These are phyloP conservation scores for Mythimna impura DNA, from an alignment of 2,888 invertebrate species.

Conservation along the genomic window DNA sequence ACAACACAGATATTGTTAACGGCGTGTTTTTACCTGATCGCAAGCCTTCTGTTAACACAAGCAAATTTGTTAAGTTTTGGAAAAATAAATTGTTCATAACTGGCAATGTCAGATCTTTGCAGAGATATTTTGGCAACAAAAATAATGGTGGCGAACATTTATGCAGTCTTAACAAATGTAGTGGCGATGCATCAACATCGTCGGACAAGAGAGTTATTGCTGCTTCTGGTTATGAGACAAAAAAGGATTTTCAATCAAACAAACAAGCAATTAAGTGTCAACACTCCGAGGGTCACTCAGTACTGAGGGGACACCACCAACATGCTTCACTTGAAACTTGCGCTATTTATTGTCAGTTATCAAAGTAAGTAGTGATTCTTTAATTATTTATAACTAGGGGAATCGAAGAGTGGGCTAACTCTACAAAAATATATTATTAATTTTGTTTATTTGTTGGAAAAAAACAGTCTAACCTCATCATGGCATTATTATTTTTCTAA, in stretches of 20 bases:
- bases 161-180: conserved; percentile 77
- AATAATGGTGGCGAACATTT: conserved; percentile 78
- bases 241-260: conserved; percentile 76
- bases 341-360: conserved; percentile 87
- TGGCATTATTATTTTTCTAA: too few relatives aligned
- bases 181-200: conserved; percentile 78
- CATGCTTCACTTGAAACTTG: conserved; percentile 86
- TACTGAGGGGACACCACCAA: conserved; percentile 85
- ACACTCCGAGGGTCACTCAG: conserved; percentile 85
- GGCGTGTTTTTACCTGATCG: conserved; percentile 84
- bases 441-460: too few relatives aligned
- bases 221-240: conserved; percentile 72
- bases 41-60: conserved; percentile 80
- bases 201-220: conserved; percentile 74
- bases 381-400: not conserved
- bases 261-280: conserved; percentile 82
- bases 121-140: conserved; percentile 86
- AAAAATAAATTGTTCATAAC: conserved; percentile 86
- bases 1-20: conserved; percentile 83
- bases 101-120: conserved; percentile 85
- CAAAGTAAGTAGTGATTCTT: conserved; percentile 78
- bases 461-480: too few relatives aligned
- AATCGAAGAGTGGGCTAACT: too few relatives aligned
- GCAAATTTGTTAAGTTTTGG: conserved; percentile 88
- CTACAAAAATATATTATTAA: too few relatives aligned